These are phyloP conservation scores for Caranx ignobilis DNA, from an alignment of 2,113 vertebrate species.

Conservation along the genomic window DNA sequence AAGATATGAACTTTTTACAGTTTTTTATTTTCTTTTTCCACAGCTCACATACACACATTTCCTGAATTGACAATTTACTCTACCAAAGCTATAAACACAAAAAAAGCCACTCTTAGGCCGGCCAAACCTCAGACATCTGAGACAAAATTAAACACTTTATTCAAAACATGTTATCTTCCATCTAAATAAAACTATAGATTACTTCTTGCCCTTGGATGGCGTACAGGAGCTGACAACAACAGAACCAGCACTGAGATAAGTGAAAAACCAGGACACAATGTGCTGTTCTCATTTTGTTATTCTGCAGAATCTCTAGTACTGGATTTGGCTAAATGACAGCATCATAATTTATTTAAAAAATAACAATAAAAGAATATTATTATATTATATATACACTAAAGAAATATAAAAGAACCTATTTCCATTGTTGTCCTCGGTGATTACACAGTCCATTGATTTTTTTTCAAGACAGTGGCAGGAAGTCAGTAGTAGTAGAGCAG, in stretches of 20 bases:
- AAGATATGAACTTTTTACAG: conserved; percentile 14
- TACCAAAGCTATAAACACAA: conserved; percentile 51
- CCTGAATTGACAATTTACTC: conserved; percentile 63
- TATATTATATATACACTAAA: not conserved
- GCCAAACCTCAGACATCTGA: conserved; percentile 68
- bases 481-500: not conserved
- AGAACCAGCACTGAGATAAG: conserved; percentile 6
- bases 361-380: not conserved
- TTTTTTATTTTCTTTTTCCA: conserved; percentile 18
- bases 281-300: not conserved
- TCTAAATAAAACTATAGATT: conserved; percentile 40
- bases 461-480: not conserved
- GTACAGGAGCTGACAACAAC: conserved; percentile 19
- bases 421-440: not conserved
- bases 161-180: conserved; percentile 70
- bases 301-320: not conserved
- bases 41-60: conserved; percentile 33
- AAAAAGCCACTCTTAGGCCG: conserved; percentile 46
- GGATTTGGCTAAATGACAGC: not conserved
- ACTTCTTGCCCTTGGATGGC: conserved; percentile 15
- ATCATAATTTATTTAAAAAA: not conserved
- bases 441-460: not conserved
- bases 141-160: conserved; percentile 59
- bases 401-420: not conserved
- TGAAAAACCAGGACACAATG: not conserved